Evolutionary conservation across 2,113 vertebrate species (phyloP).

Genomic region (Festucalex cinctus): DNA sequence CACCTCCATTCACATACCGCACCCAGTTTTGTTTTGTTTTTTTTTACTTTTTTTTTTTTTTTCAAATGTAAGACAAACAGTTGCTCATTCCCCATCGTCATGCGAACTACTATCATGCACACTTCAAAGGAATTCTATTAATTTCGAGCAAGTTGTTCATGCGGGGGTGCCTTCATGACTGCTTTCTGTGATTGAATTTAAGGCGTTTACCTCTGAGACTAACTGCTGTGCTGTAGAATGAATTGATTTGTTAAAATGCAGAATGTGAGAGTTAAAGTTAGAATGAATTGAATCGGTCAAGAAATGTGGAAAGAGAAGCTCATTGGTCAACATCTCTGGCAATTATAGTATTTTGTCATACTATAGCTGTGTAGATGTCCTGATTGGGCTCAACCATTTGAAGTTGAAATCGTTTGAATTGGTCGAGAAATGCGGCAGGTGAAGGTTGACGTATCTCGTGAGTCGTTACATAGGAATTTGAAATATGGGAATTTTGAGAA

Average conservation of each 20-base stretch:
- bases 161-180: conserved; percentile 53
- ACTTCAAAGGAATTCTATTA: conserved; percentile 31
- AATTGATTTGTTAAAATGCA: too few relatives aligned
- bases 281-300: too few relatives aligned
- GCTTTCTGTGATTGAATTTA: not conserved
- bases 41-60: conserved; percentile 1
- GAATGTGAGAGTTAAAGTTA: not conserved
- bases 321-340: too few relatives aligned
- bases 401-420: too few relatives aligned
- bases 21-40: conserved; percentile 6
- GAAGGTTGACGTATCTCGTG: too few relatives aligned
- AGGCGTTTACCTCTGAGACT: not conserved
- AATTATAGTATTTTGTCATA: too few relatives aligned
- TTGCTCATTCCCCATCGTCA: conserved; percentile 44
- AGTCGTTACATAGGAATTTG: too few relatives aligned
- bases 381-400: too few relatives aligned
- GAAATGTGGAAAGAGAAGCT: too few relatives aligned
- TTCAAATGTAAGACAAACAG: conserved; percentile 49
- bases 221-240: not conserved
- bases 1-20: conserved; percentile 1
- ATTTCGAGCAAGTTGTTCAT: conserved; percentile 54
- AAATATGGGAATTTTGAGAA: too few relatives aligned
- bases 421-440: too few relatives aligned
- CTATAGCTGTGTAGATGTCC: too few relatives aligned
- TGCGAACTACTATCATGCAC: conserved; percentile 65